phyloP scores from a whole-genome alignment of 1,140 invertebrate genomes.

The Ptiloglossa arizonensis region DNA sequence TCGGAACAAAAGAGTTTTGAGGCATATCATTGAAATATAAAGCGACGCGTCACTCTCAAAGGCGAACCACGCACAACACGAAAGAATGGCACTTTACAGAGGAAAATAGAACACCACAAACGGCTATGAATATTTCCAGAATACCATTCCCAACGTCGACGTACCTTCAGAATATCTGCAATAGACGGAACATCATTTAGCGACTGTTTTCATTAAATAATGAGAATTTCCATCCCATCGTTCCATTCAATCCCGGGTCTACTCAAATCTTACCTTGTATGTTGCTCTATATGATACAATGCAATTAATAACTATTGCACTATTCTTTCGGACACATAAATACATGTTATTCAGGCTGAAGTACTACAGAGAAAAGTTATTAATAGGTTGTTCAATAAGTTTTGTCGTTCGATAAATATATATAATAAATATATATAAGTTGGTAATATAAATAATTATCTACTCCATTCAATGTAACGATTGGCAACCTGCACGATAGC shows the following conservation, averaged over 20 bases:
- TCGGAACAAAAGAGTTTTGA: constrained; percentile 42
- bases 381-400: too few species aligned
- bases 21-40: constrained; percentile 50
- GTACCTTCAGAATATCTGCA: not conserved
- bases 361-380: too few species aligned
- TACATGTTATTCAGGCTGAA: too few species aligned
- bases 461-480: too few species aligned
- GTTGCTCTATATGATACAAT: not conserved
- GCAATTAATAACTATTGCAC: too few species aligned
- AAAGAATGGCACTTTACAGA: constrained; percentile 16
- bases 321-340: too few species aligned
- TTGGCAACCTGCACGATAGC: too few species aligned
- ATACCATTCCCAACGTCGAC: not conserved
- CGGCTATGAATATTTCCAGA: constrained; percentile 22
- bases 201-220: not conserved
- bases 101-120: not conserved
- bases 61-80: not conserved
- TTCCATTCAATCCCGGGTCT: not conserved
- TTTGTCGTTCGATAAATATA: too few species aligned
- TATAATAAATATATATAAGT: too few species aligned
- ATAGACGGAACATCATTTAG: not conserved
- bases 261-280: not conserved
- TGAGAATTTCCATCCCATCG: not conserved
- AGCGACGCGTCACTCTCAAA: not conserved
- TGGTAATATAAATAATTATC: too few species aligned